These are phyloP conservation scores for Lophura nycthemera DNA, from an alignment of 2,113 vertebrate genomes.

Conservation along the genomic window DNA sequence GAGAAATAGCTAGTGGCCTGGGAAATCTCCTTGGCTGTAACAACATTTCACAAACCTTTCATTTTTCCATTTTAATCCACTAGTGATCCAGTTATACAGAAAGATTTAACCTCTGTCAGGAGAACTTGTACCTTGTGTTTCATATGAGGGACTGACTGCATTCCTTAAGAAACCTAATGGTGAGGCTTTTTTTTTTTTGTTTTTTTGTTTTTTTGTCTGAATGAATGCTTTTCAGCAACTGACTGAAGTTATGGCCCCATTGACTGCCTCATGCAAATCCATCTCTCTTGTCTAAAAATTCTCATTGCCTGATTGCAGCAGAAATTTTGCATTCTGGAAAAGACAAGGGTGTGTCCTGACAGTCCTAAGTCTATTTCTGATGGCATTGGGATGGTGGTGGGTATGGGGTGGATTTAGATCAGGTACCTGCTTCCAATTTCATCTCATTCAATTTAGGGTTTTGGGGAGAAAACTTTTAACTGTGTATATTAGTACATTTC, in stretches of 20 bases:
- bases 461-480: not conserved
- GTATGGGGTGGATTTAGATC: not conserved
- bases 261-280: not conserved
- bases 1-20: not conserved
- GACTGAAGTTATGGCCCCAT: not conserved
- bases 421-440: not conserved
- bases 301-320: not conserved
- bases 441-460: not conserved
- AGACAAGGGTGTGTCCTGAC: not conserved
- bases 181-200: not conserved
- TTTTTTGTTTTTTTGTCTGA: not conserved
- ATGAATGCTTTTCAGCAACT: not conserved
- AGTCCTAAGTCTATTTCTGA: not conserved
- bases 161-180: not conserved
- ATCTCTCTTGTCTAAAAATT: not conserved
- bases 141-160: rapidly evolving
- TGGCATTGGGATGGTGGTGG: not conserved
- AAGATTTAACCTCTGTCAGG: not conserved
- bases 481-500: not conserved
- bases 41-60: not conserved
- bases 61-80: not conserved
- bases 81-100: not conserved
- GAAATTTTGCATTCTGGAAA: not conserved
- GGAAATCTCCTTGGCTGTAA: not conserved
- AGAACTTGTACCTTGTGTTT: not conserved